These are phyloP conservation scores for Pemphigus obesinymphae DNA, from an alignment of 1,140 invertebrate species.

Conservation along the genomic window DNA sequence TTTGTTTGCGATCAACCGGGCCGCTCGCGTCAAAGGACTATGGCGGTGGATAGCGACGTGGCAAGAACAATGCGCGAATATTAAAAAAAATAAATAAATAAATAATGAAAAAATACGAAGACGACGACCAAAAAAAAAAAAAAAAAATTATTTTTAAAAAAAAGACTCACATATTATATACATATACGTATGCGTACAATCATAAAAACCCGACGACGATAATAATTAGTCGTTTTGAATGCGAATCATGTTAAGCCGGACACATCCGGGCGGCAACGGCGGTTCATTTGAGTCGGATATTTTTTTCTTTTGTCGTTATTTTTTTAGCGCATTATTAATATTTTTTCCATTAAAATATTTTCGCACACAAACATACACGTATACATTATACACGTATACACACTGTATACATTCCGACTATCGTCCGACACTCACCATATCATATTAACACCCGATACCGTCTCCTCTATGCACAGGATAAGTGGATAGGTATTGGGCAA, in stretches of 20 bases:
- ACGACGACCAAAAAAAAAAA: not conserved
- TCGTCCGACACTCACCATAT: constrained; percentile 17
- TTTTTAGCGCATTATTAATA: not conserved
- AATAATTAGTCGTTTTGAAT: constrained; percentile 39
- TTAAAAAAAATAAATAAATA: too few species aligned
- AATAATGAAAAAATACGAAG: too few species aligned
- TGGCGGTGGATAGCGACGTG: not conserved
- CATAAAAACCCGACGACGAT: constrained; percentile 11
- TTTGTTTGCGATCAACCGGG: not conserved
- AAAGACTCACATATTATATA: not conserved
- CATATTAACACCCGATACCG: constrained; percentile 37
- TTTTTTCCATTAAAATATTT: too few species aligned
- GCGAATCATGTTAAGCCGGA: constrained; percentile 14
- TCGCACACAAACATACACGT: not conserved
- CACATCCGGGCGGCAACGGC: constrained; percentile 25
- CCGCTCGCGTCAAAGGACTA: not conserved
- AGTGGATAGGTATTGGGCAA: too few species aligned
- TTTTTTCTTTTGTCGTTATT: constrained; percentile 7
- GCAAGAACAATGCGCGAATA: constrained; percentile 33
- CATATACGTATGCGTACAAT: too few species aligned
- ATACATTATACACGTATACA: not conserved
- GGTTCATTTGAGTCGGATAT: not conserved
- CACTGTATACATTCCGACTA: too few species aligned
- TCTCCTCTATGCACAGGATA: not conserved
- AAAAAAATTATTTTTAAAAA: not conserved